Percentiles rank a stretch among this genome's conserved stretches.
Evolutionary conservation across 2,888 invertebrate genomes (phyloP).

Genomic region (Tetanocera ferruginea): DNA sequence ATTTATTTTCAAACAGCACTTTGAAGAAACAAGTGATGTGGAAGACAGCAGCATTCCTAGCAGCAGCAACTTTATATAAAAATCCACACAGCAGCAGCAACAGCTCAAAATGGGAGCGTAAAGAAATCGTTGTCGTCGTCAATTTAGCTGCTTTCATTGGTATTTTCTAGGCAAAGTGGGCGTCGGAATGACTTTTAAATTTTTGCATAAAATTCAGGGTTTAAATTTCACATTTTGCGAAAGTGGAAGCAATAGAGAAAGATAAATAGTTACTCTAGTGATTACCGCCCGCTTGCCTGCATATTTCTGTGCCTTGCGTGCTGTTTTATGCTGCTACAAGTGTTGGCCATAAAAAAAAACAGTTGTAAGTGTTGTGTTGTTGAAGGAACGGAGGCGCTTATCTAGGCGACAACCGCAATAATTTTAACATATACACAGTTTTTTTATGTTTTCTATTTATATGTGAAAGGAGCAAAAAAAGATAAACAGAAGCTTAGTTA

Average conservation of each 20-base stretch:
- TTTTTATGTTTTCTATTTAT: background rate
- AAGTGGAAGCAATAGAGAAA: background rate
- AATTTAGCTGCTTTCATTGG: background rate
- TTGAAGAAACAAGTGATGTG: too few relatives aligned
- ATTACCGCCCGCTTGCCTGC: background rate
- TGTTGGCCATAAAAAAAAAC: background rate
- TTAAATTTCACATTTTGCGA: background rate
- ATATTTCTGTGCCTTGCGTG: background rate
- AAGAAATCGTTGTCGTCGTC: background rate
- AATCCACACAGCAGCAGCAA: background rate
- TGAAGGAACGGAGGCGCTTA: background rate
- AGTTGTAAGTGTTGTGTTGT: background rate
- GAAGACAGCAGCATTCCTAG: too few relatives aligned
- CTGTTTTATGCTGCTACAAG: background rate
- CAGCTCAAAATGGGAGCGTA: background rate
- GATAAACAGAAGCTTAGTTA: background rate
- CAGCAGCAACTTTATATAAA: too few relatives aligned
- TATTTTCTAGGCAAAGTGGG: background rate
- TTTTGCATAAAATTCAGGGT: background rate
- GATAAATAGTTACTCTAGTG: too few relatives aligned
- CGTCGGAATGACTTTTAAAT: background rate
- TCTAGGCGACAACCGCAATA: constrained; percentile 3
- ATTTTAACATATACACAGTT: background rate
- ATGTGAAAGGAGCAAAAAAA: background rate
- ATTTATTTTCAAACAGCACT: too few relatives aligned